A percentile compares a stretch with the other conserved stretches of the same genome.
Conservation (phyloP, 2,888 invertebrate genomes). For the Brachyptera risi region DNA sequence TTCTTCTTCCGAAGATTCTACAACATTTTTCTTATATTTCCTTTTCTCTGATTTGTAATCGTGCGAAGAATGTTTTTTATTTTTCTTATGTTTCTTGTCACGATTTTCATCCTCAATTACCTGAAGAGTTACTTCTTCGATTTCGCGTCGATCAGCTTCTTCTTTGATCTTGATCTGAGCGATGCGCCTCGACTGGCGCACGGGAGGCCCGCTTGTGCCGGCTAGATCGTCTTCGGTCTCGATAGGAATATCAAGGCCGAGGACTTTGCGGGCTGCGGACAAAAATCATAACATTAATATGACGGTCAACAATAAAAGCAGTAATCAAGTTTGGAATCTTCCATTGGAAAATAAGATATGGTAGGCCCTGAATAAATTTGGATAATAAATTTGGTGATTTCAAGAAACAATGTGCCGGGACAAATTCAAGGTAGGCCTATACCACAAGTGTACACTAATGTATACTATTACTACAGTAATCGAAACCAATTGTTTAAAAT, state of each 20-base stretch:
- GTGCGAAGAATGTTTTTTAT: background rate
- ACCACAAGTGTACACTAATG: too few relatives aligned
- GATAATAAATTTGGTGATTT: too few relatives aligned
- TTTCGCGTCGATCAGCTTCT: slow-evolving; percentile 70
- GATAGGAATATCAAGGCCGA: slow-evolving; percentile 3
- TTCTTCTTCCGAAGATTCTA: slow-evolving; percentile 45
- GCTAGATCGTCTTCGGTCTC: background rate
- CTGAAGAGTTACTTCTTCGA: slow-evolving; percentile 68
- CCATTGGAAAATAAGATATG: too few relatives aligned
- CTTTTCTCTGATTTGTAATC: too few relatives aligned
- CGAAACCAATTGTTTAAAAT: too few relatives aligned
- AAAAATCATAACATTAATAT: background rate
- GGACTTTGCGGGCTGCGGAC: slow-evolving; percentile 2
- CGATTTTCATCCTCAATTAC: slow-evolving; percentile 50
- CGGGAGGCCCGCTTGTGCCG: slow-evolving; percentile 45
- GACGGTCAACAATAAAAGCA: too few relatives aligned
- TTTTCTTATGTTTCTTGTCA: slow-evolving; percentile 30
- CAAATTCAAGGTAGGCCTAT: too few relatives aligned
- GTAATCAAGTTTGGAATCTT: too few relatives aligned
- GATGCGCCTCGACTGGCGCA: slow-evolving; percentile 77
- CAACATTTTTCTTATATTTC: slow-evolving; percentile 26
- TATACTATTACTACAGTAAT: too few relatives aligned
- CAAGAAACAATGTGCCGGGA: too few relatives aligned
- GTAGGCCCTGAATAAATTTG: too few relatives aligned
- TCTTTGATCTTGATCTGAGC: slow-evolving; percentile 85